A percentile compares a stretch with the other conserved stretches of the same genome.
Conservation (phyloP, 2,797 vertebrate genomes). For the Babyrousa celebensis region DNA sequence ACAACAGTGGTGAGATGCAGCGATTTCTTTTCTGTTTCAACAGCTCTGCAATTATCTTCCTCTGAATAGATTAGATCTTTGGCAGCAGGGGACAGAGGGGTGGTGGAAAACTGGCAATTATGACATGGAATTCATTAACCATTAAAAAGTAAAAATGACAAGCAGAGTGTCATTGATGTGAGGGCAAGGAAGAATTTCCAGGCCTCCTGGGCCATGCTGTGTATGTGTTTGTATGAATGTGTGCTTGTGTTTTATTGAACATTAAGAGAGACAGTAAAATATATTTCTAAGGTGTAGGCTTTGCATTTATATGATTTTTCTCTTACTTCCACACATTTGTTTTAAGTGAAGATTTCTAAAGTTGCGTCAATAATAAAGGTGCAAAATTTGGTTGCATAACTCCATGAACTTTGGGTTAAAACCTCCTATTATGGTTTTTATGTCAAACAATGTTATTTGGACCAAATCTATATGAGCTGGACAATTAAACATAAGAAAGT, state of each 20-base stretch:
- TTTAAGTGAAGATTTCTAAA: conserved; percentile 35
- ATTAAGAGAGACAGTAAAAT: conserved; percentile 9
- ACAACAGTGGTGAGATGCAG: conserved; percentile 97
- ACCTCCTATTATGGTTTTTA: neutral
- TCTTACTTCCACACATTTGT: neutral
- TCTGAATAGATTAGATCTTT: conserved; percentile 88
- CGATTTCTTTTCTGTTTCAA: conserved; percentile 81
- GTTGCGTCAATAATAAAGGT: neutral
- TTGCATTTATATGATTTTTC: conserved; percentile 6
- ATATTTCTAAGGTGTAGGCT: neutral
- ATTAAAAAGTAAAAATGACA: conserved; percentile 86
- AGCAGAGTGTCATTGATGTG: conserved; percentile 71
- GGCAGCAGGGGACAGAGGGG: conserved; percentile 86
- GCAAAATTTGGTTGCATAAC: neutral
- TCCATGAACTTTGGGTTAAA: neutral
- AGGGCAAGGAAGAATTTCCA: conserved; percentile 56
- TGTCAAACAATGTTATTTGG: neutral
- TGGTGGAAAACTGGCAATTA: conserved; percentile 86
- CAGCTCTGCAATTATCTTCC: conserved; percentile 88
- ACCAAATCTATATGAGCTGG: neutral
- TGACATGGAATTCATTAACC: conserved; percentile 87
- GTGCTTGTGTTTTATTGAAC: neutral
- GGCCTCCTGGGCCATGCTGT: conserved; percentile 13
- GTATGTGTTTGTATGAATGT: neutral
- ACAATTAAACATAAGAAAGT: neutral